These are phyloP conservation scores for Orthonyx spaldingii DNA, from an alignment of 2,113 vertebrate species.

Conservation along the genomic window DNA sequence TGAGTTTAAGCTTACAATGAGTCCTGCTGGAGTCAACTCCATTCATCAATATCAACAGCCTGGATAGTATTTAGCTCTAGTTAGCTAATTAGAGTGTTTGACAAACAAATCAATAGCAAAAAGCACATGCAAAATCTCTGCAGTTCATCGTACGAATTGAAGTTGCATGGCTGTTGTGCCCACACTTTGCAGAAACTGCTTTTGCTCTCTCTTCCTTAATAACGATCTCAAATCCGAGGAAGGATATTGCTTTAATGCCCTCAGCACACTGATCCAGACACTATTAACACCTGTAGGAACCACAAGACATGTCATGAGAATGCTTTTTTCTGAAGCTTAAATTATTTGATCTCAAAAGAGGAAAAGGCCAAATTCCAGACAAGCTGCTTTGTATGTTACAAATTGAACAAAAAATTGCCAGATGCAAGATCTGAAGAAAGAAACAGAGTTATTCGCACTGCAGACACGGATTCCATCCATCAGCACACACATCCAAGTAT, in stretches of 20 bases:
- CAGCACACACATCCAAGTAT: neutral
- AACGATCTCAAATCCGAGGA: slow-evolving; percentile 34
- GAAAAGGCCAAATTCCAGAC: slow-evolving; percentile 56
- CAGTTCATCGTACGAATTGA: neutral
- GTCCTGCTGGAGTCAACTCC: neutral
- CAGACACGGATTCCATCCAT: neutral
- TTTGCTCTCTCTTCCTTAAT: slow-evolving; percentile 40
- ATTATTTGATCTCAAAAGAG: slow-evolving; percentile 58
- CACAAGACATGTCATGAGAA: slow-evolving; percentile 42
- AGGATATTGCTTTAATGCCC: slow-evolving; percentile 55
- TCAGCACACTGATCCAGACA: slow-evolving; percentile 54
- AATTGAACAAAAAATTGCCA: slow-evolving; percentile 43
- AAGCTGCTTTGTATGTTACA: slow-evolving; percentile 51
- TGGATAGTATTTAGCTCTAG: neutral
- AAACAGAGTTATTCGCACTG: neutral
- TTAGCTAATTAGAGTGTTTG: neutral
- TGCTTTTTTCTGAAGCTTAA: slow-evolving; percentile 45
- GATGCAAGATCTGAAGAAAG: slow-evolving; percentile 35
- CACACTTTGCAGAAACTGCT: neutral
- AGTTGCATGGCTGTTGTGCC: neutral
- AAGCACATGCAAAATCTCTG: neutral
- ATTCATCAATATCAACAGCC: neutral
- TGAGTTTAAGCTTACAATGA: neutral
- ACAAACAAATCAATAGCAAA: neutral
- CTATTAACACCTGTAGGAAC: slow-evolving; percentile 60